Base-by-base conservation (phyloP, 2,797 vertebrate species). In the Onychomys arenicola region DNA sequence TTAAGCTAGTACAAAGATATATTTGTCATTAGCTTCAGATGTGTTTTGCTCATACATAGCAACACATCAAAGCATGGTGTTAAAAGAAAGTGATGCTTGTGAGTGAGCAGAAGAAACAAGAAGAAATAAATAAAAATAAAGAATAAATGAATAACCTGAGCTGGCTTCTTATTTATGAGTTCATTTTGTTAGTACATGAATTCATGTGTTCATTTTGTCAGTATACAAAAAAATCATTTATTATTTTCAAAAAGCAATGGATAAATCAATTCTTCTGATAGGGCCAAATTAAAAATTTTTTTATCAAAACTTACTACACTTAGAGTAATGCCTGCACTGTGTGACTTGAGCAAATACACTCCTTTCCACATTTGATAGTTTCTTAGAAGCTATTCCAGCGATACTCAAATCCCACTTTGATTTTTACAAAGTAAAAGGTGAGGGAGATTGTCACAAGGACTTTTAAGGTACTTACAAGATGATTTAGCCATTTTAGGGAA, bases 361-460 rank as follows among this genome's bases (percentile, higher is more conserved):
- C 91, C 61, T 89, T 94, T 81, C 40, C 13, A 94, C 0, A 4
- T 76, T 76, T 82, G 46, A 67, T 88, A 65, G 63, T 96, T 96
- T 83, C 57, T 71, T 89, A 92, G n/a, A 89, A 82, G 43, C 65
- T 90, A 80, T 83, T 93, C 96, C 69, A 93, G 19, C 34, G 49
- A 91, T 65, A 88, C 77, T 90, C 83, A 69, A 75, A 55, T 89
- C 95, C 55, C 27, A 89, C 52, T 65, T 89, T 94, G 46, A 90
- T 59, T 69, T 83, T 93, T 77, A 93, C 34, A 83, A 96, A 96
- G 84, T 32, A 46, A 95, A 94, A 46, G 81, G 93, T 84, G 73
- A 86, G 37, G 34, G 34, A 93, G 23, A 85, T 12, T 59, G 27
- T 65, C 59, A 95, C 34, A 82, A 67, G 13, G 49, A 90, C 14